phyloP scores from a whole-genome alignment of 2,797 vertebrate species.

The Molothrus aeneus region DNA sequence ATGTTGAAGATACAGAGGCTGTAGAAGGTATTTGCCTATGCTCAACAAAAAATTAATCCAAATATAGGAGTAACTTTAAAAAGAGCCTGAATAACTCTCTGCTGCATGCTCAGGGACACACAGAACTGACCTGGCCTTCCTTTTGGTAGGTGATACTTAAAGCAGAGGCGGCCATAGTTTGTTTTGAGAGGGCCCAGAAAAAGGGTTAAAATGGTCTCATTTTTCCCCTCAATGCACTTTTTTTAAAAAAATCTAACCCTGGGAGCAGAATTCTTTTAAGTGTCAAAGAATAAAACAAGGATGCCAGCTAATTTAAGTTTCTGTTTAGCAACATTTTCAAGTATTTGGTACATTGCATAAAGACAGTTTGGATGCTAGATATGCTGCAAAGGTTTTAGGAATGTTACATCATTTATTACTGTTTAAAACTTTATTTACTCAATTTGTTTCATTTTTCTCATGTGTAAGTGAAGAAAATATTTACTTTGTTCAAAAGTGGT shows the following conservation, averaged over 20 bases:
- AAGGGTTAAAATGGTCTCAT: background rate
- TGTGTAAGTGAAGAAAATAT: conserved; percentile 43
- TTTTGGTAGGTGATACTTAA: background rate
- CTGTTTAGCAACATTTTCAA: background rate
- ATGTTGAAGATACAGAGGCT: background rate
- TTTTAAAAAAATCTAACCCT: background rate
- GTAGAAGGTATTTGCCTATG: background rate
- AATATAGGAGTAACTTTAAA: background rate
- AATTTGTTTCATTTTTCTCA: conserved; percentile 41
- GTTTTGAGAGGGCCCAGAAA: background rate
- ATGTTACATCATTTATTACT: conserved; percentile 50
- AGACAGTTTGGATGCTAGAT: conserved; percentile 2
- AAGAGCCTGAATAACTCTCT: background rate
- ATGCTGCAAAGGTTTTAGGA: background rate
- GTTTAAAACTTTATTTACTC: conserved; percentile 43
- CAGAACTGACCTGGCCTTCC: background rate
- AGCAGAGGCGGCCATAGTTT: background rate
- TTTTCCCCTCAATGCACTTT: background rate
- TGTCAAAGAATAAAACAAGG: background rate
- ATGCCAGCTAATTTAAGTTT: background rate
- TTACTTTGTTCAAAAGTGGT: conserved; percentile 39
- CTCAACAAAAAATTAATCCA: background rate
- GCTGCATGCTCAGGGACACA: background rate
- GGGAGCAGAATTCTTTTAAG: background rate
- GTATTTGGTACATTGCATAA: background rate